Evolutionary conservation across 2,888 invertebrate genomes (phyloP).

Genomic region (Branchellion lobata): DNA sequence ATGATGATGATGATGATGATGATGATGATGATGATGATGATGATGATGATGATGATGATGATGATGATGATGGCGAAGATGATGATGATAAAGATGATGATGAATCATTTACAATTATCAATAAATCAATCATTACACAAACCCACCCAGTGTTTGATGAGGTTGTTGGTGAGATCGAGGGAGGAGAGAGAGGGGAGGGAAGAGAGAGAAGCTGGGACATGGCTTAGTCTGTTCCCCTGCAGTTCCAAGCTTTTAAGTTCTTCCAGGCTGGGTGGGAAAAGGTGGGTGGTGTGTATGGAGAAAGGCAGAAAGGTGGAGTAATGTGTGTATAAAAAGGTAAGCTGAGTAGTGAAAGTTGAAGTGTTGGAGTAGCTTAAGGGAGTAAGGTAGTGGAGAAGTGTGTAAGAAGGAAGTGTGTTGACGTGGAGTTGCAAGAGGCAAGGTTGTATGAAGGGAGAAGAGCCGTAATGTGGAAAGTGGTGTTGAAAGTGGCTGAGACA

Average conservation of each 20-base stretch:
- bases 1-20: slow-evolving; percentile 16
- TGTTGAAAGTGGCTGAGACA: no score
- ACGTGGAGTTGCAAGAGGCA: no score
- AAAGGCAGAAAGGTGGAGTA: no score
- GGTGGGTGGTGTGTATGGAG: no score
- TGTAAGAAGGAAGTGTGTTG: no score
- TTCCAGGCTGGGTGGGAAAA: neutral
- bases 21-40: slow-evolving; percentile 29
- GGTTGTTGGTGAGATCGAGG: neutral
- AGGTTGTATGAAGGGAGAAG: no score
- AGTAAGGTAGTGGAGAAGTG: no score
- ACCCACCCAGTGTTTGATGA: neutral
- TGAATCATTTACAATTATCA: neutral
- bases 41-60: slow-evolving; percentile 8
- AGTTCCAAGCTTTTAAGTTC: neutral
- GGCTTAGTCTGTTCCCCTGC: neutral
- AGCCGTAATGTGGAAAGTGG: no score
- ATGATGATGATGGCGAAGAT: slow-evolving; percentile 13
- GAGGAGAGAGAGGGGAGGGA: neutral
- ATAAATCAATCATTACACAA: neutral
- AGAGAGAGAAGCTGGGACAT: neutral
- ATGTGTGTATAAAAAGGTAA: no score
- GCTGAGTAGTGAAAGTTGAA: no score
- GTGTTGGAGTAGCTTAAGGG: no score
- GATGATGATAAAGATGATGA: slow-evolving; percentile 15